Evolutionary conservation across 2,888 invertebrate species (phyloP), one percentile per base, ranked within the genome.

Genomic region (Listrodromus nycthemerus): DNA sequence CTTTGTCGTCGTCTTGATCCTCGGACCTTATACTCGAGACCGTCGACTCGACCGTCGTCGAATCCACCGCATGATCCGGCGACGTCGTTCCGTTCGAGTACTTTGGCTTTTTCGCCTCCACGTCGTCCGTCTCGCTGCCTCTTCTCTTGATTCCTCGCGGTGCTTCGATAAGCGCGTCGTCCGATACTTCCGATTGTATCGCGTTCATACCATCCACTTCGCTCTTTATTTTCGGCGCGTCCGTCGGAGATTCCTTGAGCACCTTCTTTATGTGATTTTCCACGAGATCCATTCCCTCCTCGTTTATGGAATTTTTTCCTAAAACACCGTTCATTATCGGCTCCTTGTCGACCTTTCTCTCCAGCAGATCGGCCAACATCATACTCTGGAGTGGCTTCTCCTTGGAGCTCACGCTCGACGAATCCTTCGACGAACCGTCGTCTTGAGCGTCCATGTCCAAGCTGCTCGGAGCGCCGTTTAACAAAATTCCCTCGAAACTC

Each of bases 351-450:
- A 95, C 94, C 92, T 97, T 97, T 90, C 97, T 96, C 91, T 98
- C 98, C 3, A 98, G 94, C 71, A 98, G 93, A 92, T 98, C 97
- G 0, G 97, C 97, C 65, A 98, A 94, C 96, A 97, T 97, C 91
- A 93, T 91, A 41, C 90, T 91, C 55, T 93, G 92, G 70, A 95
- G 88, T 0, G 94, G 94, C 93, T 97, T 97, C 89, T 96, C 96
- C 91, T 93, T 93, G 1, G 91, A 90, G 19, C 89, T 82, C 3
- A 92, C 82, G 58, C 91, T 91, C 48, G 91, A 91, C 0, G 94
- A 93, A 80, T 94, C 95, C 91, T 95, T 95, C 73, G 95, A 95
- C 1, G 94, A 94, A 7, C 92, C 91, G 67, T 95, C 95, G 48
- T 95, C 95, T 84, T 95, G 94, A 55, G 94, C 94, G 81, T 95